Evolutionary conservation across 2,888 invertebrate genomes (phyloP).

Genomic region (Ferrisia virgata): DNA sequence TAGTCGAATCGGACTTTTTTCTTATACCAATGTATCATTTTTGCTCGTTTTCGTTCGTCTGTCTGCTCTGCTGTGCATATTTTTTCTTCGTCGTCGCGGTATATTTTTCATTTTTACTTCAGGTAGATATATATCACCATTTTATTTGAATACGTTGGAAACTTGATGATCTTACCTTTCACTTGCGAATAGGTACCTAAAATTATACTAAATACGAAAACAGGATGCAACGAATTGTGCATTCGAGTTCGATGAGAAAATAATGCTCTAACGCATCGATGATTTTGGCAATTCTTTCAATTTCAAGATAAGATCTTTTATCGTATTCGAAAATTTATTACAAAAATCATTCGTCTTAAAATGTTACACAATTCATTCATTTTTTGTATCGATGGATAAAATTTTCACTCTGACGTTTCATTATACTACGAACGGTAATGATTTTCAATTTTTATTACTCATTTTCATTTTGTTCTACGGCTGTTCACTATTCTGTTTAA

Average conservation of each 20-base stretch:
- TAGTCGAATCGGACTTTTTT: background rate
- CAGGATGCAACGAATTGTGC: background rate
- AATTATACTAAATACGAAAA: too few relatives aligned
- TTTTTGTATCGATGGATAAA: background rate
- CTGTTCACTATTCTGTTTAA: background rate
- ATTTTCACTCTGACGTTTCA: background rate
- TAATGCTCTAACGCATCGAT: background rate
- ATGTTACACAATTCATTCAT: background rate
- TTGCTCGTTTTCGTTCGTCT: background rate
- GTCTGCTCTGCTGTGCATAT: too few relatives aligned
- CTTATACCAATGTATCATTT: background rate
- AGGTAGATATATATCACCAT: too few relatives aligned
- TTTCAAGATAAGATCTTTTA: background rate
- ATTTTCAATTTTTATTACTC: background rate
- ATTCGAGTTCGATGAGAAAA: background rate
- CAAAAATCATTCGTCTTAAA: background rate
- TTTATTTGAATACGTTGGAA: too few relatives aligned
- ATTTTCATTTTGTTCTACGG: background rate
- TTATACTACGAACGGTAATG: background rate
- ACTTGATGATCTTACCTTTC: too few relatives aligned
- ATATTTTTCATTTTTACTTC: background rate
- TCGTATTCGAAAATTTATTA: background rate
- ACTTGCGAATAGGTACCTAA: too few relatives aligned
- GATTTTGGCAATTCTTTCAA: background rate
- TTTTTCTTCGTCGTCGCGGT: background rate